Conservation (phyloP, 2,797 vertebrate species). For the Scolopax bukidnonensis region DNA sequence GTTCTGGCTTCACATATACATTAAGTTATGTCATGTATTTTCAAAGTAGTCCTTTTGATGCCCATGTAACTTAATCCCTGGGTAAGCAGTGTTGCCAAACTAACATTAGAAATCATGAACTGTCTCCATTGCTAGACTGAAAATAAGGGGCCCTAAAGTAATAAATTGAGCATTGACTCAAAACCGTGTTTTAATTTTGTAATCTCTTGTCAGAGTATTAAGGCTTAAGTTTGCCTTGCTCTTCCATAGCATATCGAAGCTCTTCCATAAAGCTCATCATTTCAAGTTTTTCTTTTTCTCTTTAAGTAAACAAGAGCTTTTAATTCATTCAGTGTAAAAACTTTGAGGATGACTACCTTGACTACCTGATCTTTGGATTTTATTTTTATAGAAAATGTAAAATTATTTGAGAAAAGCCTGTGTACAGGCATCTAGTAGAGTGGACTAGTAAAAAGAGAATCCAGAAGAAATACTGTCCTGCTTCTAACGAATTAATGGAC, state of each 20-base stretch:
- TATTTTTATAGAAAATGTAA: neutral
- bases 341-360: neutral
- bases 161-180: neutral
- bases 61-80: neutral
- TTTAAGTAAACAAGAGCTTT: neutral
- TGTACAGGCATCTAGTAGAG: neutral
- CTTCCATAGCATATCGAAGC: neutral
- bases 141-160: neutral
- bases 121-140: neutral
- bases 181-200: neutral
- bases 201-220: neutral
- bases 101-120: neutral
- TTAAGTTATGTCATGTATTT: neutral
- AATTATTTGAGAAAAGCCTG: neutral
- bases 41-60: neutral
- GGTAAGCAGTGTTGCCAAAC: neutral
- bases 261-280: neutral
- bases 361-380: neutral
- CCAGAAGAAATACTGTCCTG: neutral
- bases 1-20: neutral
- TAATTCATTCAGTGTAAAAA: neutral
- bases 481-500: neutral
- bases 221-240: neutral
- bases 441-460: neutral
- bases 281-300: neutral